These are phyloP conservation scores for Drosophila meridiana DNA, from an alignment of 2,888 invertebrate species.

Conservation along the genomic window DNA sequence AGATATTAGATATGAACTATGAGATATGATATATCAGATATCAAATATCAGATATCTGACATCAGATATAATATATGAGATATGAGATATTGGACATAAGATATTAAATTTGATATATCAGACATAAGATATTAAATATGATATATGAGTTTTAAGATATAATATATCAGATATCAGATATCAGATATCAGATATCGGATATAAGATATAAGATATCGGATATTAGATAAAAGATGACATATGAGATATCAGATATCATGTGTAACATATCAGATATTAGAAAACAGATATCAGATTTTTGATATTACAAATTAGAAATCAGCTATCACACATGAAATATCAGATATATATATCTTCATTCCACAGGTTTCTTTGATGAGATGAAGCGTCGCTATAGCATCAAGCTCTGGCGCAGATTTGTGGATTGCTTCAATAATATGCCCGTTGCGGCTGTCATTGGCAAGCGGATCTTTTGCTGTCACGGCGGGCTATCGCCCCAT, in stretches of 20 bases:
- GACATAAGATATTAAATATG: not conserved
- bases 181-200: no score
- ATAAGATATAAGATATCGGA: not conserved
- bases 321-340: not conserved
- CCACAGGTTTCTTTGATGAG: slow-evolving; percentile 92
- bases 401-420: slow-evolving; percentile 99
- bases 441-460: slow-evolving; percentile 98
- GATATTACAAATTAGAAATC: not conserved
- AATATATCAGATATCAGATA: not conserved
- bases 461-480: slow-evolving; percentile 90
- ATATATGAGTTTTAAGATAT: not conserved
- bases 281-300: not conserved
- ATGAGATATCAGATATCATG: not conserved
- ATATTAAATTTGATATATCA: not conserved
- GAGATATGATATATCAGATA: not conserved
- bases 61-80: not conserved
- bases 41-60: no score
- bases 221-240: not conserved
- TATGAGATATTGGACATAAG: not conserved
- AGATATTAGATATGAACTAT: no score
- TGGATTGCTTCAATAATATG: slow-evolving; percentile 98
- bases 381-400: slow-evolving; percentile 96
- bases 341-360: not conserved
- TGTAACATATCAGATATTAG: not conserved
- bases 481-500: slow-evolving; percentile 93